These are phyloP conservation scores for Pseudomyrmex flavicornis DNA, from an alignment of 1,140 invertebrate species.

Conservation along the genomic window DNA sequence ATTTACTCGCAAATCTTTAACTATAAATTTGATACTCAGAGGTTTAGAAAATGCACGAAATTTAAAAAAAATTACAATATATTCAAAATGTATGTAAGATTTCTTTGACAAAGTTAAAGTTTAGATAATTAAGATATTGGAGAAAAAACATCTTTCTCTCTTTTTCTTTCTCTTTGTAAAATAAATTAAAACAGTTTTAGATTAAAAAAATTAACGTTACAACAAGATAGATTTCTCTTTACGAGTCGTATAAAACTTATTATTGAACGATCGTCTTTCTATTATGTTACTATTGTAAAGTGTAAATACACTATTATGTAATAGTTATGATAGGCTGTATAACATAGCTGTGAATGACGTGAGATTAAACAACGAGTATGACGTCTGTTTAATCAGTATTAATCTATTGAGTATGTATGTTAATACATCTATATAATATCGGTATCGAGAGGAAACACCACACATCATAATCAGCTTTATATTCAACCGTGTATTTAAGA, in stretches of 20 bases:
- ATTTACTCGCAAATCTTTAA: neutral
- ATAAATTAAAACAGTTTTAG: neutral
- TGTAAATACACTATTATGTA: slow-evolving; percentile 51
- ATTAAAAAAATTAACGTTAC: neutral
- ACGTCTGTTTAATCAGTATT: slow-evolving; percentile 62
- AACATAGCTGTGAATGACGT: slow-evolving; percentile 15
- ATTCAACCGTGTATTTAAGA: slow-evolving; percentile 62
- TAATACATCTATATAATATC: slow-evolving; percentile 64
- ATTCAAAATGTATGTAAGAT: too few species aligned
- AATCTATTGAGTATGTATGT: slow-evolving; percentile 66
- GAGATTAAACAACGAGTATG: slow-evolving; percentile 33
- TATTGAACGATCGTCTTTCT: neutral
- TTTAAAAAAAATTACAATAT: neutral
- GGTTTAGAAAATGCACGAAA: neutral
- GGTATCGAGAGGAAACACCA: neutral
- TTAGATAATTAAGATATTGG: too few species aligned
- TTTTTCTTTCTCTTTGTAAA: neutral
- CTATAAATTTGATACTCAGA: neutral
- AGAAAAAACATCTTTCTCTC: too few species aligned
- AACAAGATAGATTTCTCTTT: neutral
- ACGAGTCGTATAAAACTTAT: neutral
- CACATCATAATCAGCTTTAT: neutral
- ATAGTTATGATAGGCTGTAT: slow-evolving; percentile 34
- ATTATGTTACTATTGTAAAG: slow-evolving; percentile 33
- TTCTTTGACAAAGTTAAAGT: too few species aligned